Conservation (phyloP, 2,888 invertebrate species). For the Dendrolimus pini region DNA sequence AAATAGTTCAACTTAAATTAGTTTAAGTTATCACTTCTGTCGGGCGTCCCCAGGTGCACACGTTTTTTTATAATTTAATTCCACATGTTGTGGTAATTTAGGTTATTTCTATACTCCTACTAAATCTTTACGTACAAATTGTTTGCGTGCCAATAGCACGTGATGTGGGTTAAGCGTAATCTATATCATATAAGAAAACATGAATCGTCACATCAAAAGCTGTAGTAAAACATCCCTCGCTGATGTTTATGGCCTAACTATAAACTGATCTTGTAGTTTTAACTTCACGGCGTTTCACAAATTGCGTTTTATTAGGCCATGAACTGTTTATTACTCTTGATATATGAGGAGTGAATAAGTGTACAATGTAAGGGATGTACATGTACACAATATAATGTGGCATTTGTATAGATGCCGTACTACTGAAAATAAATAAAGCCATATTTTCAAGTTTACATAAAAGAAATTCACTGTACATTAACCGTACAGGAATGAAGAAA, state of each 20-base stretch:
- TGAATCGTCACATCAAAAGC: slow-evolving; percentile 46
- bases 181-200: slow-evolving; percentile 35
- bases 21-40: no score
- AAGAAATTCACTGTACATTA: no score
- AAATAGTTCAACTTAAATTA: no score
- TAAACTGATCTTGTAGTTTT: slow-evolving; percentile 57
- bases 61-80: no score
- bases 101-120: no score
- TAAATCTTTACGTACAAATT: no score
- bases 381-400: slow-evolving; percentile 2
- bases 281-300: slow-evolving; percentile 56
- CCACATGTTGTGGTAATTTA: no score
- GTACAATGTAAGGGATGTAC: slow-evolving; percentile 22
- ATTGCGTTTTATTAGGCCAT: slow-evolving; percentile 60
- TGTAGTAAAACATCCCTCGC: slow-evolving; percentile 41
- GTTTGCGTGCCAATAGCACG: no score
- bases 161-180: slow-evolving; percentile 20
- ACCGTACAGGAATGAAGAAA: no score
- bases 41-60: no score
- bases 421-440: no score
- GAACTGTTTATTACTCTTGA: slow-evolving; percentile 48
- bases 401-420: background rate
- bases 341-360: slow-evolving; percentile 33
- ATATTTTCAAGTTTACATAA: no score
- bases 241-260: slow-evolving; percentile 44